phyloP scores from a whole-genome alignment of 2,113 vertebrate species.

The Leptocoma aspasia region DNA sequence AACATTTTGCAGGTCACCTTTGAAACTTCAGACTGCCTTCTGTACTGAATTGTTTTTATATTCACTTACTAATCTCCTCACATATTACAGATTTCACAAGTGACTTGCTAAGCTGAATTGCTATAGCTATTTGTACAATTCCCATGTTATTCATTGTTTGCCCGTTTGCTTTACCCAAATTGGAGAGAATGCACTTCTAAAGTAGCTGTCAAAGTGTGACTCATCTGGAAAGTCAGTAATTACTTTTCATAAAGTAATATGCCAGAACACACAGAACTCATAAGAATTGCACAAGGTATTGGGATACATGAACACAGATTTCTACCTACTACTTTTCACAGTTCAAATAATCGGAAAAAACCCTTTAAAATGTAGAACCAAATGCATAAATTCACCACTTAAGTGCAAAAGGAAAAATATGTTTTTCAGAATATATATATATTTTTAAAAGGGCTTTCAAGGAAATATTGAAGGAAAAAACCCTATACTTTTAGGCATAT shows the following conservation, averaged over 20 bases:
- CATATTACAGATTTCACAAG: conserved; percentile 58
- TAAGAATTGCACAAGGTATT: not conserved
- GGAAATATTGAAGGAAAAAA: not conserved
- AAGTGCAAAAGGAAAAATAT: not conserved
- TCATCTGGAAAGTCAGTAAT: conserved; percentile 44
- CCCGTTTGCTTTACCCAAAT: not conserved
- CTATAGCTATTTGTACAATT: conserved; percentile 23
- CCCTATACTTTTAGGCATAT: not conserved
- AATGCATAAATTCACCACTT: not conserved
- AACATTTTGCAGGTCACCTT: not conserved
- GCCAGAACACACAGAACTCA: not conserved
- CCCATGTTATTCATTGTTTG: conserved; percentile 22
- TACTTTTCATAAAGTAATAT: conserved; percentile 32
- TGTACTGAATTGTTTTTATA: not conserved
- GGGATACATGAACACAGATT: not conserved
- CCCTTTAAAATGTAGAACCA: not conserved
- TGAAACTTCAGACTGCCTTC: conserved; percentile 6
- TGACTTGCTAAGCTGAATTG: conserved; percentile 51
- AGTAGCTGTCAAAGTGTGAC: conserved; percentile 40
- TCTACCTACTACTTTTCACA: not conserved
- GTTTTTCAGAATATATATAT: not conserved
- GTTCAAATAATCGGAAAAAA: not conserved
- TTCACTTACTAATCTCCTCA: conserved; percentile 32
- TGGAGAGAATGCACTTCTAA: not conserved
- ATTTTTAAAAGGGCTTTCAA: not conserved